Base-by-base conservation (phyloP, 35 echinoderm and acorn worm species). In the Ophiothrix spiculata region DNA sequence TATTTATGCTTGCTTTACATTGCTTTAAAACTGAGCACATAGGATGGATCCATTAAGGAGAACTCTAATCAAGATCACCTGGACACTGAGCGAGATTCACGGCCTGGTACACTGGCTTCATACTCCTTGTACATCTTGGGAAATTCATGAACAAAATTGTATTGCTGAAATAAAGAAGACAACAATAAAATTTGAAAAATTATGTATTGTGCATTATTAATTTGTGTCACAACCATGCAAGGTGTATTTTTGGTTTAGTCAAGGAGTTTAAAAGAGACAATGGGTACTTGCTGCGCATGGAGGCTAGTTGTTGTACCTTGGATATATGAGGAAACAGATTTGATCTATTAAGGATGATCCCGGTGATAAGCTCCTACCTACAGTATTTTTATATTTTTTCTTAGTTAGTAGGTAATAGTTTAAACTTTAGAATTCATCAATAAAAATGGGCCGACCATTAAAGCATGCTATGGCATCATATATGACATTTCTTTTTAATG, bases 121-220 rank as follows among this genome's bases (percentile, higher is more conserved):
- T 92, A 92, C 16, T 90, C 90, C 28, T 89, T 84, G 45, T 78
- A 80, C 25, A 92, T 42, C 78, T 97, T 92, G 4, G 86, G 80
- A 83, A 97, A 97, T 74, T 97, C 94, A 49, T 92, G 89, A 23
- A 97, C 87, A 83, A 92, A 97, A 74, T 97, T 97, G 80, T 80
- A 97, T 97, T 97, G 94, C 94, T 97, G 85, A 21, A 86, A 60
- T 33, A 81, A 46, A 86, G 31, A 38, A 19, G 28, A 39, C 36
- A 69, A 15, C 38, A 79, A 84, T 15, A 77, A 31, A 33, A 19
- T 25, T 4, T 45, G 23, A 14, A 23, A 14, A 45, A 0, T 45
- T 15, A 60, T 31, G 32, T 11, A 11, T 54, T 54, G 45, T n/a
- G n/a, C n/a, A n/a, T n/a, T 16, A 80, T 80, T 0, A 49, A 49